Evolutionary conservation across 2,797 vertebrate genomes (phyloP).

Genomic region (Characodon lateralis): DNA sequence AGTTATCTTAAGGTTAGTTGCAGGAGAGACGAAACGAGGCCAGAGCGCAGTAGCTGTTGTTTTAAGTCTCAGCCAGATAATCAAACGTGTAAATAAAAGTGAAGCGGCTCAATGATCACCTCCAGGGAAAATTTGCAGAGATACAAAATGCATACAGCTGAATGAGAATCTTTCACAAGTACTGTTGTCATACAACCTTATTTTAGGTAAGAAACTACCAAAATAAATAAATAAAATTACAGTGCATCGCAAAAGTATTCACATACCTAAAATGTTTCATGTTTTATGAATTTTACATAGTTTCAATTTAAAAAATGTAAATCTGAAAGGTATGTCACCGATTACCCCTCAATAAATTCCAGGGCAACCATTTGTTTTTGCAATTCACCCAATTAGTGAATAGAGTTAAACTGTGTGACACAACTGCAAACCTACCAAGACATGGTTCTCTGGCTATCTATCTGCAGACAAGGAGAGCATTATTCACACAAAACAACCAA

Average conservation of each 20-base stretch:
- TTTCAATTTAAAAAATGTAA: not conserved
- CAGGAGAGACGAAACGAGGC: conserved; percentile 31
- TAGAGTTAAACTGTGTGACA: too few relatives aligned
- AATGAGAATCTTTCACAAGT: conserved; percentile 9
- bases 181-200: conserved; percentile 9
- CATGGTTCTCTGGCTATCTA: too few relatives aligned
- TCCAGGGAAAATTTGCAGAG: conserved; percentile 51
- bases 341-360: too few relatives aligned
- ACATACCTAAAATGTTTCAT: not conserved
- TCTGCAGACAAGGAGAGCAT: too few relatives aligned
- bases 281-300: too few relatives aligned
- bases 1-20: conserved; percentile 56
- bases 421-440: too few relatives aligned
- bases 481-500: too few relatives aligned
- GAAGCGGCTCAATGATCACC: conserved; percentile 65
- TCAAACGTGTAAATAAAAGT: conserved; percentile 73
- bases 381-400: too few relatives aligned
- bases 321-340: too few relatives aligned
- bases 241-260: too few relatives aligned
- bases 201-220: not conserved
- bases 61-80: conserved; percentile 70
- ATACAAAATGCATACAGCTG: conserved; percentile 22
- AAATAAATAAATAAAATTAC: not conserved
- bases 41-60: conserved; percentile 21
- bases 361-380: too few relatives aligned